Conservation (phyloP, 1,140 invertebrate genomes). For the Asobara japonica region DNA sequence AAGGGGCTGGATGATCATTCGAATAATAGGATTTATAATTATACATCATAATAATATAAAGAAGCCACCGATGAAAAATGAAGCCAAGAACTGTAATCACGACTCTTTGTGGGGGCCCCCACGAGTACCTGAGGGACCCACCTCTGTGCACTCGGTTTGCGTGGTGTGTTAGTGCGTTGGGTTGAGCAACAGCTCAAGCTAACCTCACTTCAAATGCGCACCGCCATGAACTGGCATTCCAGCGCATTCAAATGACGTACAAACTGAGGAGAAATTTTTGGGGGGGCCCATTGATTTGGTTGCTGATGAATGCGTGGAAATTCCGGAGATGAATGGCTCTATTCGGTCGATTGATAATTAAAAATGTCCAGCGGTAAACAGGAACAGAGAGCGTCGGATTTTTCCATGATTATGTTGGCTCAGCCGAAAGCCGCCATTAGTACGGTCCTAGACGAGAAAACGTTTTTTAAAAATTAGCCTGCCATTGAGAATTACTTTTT, state of each 20-base stretch:
- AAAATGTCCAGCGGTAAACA: not conserved
- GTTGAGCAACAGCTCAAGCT: slow-evolving; percentile 46
- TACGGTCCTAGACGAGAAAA: too few relatives aligned
- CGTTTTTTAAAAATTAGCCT: too few relatives aligned
- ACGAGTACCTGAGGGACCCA: slow-evolving; percentile 28
- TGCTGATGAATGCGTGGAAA: slow-evolving; percentile 43
- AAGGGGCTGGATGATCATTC: not conserved
- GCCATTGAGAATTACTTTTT: too few relatives aligned
- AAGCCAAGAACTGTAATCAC: slow-evolving; percentile 27
- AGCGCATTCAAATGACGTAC: slow-evolving; percentile 52
- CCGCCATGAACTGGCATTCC: slow-evolving; percentile 49
- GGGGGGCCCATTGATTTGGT: slow-evolving; percentile 22
- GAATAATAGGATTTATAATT: not conserved
- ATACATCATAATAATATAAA: not conserved
- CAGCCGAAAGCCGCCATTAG: slow-evolving; percentile 14
- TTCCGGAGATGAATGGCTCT: slow-evolving; percentile 45
- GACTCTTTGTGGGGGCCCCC: slow-evolving; percentile 22
- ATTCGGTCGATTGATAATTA: not conserved
- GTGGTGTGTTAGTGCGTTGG: slow-evolving; percentile 35
- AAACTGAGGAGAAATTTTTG: slow-evolving; percentile 31
- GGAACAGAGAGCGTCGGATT: not conserved
- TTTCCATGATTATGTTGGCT: slow-evolving; percentile 22
- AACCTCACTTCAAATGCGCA: slow-evolving; percentile 48
- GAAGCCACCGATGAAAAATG: not conserved
- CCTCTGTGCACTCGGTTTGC: slow-evolving; percentile 34